These are phyloP conservation scores for Limnephilus marmoratus DNA, from an alignment of 2,888 invertebrate genomes.

Conservation along the genomic window DNA sequence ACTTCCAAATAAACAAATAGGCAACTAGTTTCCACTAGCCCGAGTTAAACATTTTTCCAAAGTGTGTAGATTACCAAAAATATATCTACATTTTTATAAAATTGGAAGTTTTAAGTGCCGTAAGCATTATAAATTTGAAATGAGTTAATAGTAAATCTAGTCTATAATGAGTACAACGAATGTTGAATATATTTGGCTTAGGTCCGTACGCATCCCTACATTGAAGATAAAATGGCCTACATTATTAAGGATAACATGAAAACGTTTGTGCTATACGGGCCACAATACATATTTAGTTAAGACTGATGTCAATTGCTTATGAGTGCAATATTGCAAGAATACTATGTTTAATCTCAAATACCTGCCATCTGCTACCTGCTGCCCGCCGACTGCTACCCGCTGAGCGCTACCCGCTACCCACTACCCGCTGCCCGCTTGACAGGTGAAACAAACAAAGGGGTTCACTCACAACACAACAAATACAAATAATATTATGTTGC, in stretches of 20 bases:
- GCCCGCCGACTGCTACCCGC: too few species aligned
- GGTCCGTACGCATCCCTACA: conserved; percentile 48
- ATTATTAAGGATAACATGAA: conserved; percentile 43
- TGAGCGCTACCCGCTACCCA: not conserved
- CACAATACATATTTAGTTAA: conserved; percentile 29
- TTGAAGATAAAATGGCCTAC: conserved; percentile 43
- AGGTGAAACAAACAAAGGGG: conserved; percentile 14
- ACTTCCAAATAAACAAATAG: conserved; percentile 54
- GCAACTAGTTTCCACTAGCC: conserved; percentile 48
- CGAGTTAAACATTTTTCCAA: conserved; percentile 58
- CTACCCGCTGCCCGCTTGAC: not conserved
- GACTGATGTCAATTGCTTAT: conserved; percentile 34
- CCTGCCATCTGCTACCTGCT: not conserved
- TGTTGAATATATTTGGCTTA: conserved; percentile 51
- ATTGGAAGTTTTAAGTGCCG: conserved; percentile 64
- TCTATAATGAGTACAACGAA: conserved; percentile 50
- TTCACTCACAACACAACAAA: not conserved
- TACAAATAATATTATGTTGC: conserved; percentile 10
- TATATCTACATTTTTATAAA: conserved; percentile 59
- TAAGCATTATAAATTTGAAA: conserved; percentile 59
- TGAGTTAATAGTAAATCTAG: conserved; percentile 45
- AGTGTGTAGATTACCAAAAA: conserved; percentile 60
- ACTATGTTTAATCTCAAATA: conserved; percentile 40
- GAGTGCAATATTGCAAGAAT: conserved; percentile 46
- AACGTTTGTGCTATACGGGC: conserved; percentile 46